These are phyloP conservation scores for Diploptera punctata DNA, from an alignment of 2,888 invertebrate species.

Conservation along the genomic window DNA sequence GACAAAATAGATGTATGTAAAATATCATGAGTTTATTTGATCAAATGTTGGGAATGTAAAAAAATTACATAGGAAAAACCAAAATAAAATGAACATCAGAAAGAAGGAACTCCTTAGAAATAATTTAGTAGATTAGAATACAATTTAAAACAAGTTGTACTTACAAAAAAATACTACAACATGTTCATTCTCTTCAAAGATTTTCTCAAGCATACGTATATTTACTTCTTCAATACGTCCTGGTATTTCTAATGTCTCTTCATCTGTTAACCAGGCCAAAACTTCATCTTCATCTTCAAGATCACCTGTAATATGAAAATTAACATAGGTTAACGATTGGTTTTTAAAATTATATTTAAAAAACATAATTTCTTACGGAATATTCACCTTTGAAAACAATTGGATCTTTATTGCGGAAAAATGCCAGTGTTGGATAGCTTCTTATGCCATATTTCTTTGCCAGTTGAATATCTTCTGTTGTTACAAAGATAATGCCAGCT, in stretches of 20 bases:
- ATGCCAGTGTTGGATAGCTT: constrained; percentile 82
- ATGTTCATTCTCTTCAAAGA: constrained; percentile 86
- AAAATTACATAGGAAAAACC: too few species aligned
- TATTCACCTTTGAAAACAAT: constrained; percentile 72
- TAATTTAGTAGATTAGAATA: too few species aligned
- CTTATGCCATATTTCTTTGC: constrained; percentile 89
- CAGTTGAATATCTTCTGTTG: constrained; percentile 81
- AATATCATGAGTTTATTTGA: too few species aligned
- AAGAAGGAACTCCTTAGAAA: too few species aligned
- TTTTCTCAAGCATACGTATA: constrained; percentile 87
- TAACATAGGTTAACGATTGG: too few species aligned
- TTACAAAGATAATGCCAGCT: constrained; percentile 91
- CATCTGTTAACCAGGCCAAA: constrained; percentile 89
- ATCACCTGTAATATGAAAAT: constrained; percentile 68
- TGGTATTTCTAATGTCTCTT: constrained; percentile 88
- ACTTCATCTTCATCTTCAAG: constrained; percentile 92
- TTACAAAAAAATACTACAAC: constrained; percentile 94
- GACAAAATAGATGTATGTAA: too few species aligned
- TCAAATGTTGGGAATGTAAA: too few species aligned
- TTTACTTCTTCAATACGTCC: constrained; percentile 95
- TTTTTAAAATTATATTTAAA: too few species aligned
- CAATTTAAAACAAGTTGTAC: too few species aligned
- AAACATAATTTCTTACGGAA: background rate
- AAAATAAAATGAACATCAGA: too few species aligned
- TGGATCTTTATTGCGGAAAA: constrained; percentile 92